Evolutionary conservation across 2,113 vertebrate genomes (phyloP).

Genomic region (Trogon melanurus): DNA sequence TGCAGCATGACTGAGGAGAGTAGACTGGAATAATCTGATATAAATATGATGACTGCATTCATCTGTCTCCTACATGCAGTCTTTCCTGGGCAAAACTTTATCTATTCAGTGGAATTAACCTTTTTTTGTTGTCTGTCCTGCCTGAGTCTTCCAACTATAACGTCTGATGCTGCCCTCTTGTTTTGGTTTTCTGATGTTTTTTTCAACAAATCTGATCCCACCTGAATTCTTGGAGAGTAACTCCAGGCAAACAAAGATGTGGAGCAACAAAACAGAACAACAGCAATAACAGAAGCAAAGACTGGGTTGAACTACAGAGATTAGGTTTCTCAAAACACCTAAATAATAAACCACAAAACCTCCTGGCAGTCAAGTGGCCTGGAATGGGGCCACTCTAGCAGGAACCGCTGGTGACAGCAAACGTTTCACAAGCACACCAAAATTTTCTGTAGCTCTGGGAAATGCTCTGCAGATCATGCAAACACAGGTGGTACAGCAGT

Average conservation of each 20-base stretch:
- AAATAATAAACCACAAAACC: background rate
- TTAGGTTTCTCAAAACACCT: background rate
- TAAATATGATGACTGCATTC: background rate
- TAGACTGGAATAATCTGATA: background rate
- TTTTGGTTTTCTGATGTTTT: background rate
- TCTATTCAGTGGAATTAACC: background rate
- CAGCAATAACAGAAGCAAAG: background rate
- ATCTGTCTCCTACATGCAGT: background rate
- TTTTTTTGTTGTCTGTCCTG: background rate
- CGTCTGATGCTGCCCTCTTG: background rate
- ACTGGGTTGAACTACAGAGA: background rate
- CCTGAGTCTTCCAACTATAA: background rate
- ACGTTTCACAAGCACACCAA: background rate
- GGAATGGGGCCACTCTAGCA: background rate
- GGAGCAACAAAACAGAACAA: background rate
- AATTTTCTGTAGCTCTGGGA: background rate
- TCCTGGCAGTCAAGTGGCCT: background rate
- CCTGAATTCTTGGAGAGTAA: background rate
- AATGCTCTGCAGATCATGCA: background rate
- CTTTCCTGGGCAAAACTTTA: background rate
- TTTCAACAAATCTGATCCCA: background rate
- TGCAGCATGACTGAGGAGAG: background rate
- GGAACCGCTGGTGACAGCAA: background rate
- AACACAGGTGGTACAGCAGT: background rate
- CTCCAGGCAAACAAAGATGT: background rate